A percentile compares a stretch with the other conserved stretches of the same genome.
Conservation (phyloP, 1,140 invertebrate genomes). For the Anagrus nilaparvatae region DNA sequence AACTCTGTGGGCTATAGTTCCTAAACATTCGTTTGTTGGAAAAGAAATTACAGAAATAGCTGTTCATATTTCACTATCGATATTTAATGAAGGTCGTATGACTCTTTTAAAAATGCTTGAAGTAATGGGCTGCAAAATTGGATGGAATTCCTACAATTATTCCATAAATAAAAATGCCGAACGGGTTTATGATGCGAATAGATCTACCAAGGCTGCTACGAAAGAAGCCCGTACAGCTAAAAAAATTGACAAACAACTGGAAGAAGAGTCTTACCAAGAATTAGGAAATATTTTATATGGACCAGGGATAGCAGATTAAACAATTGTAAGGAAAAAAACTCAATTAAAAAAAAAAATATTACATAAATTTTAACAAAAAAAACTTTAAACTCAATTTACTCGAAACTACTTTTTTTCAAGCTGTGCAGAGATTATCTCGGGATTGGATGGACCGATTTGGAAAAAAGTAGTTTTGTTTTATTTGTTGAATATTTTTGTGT, state of each 20-base stretch:
- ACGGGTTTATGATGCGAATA: slow-evolving; percentile 7
- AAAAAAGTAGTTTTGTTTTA: too few species aligned
- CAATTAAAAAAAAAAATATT: too few species aligned
- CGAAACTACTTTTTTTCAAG: too few species aligned
- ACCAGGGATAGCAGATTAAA: slow-evolving; percentile 7
- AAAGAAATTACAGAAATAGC: slow-evolving; percentile 6
- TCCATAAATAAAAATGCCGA: slow-evolving; percentile 1
- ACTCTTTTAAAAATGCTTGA: slow-evolving; percentile 14
- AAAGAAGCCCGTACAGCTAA: slow-evolving; percentile 7
- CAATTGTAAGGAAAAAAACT: too few species aligned
- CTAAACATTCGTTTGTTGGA: slow-evolving; percentile 11
- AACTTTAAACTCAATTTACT: too few species aligned
- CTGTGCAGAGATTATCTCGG: too few species aligned
- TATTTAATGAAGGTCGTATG: slow-evolving; percentile 12
- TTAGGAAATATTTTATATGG: slow-evolving; percentile 6
- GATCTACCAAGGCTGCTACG: slow-evolving; percentile 5
- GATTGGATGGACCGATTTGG: too few species aligned
- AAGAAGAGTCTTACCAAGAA: background rate
- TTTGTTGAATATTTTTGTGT: too few species aligned
- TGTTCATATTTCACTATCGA: slow-evolving; percentile 7
- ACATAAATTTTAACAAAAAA: too few species aligned
- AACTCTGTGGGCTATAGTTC: slow-evolving; percentile 12
- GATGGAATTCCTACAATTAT: background rate
- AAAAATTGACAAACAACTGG: slow-evolving; percentile 2
- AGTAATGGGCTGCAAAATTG: slow-evolving; percentile 7